Percentiles rank a stretch among this genome's conserved stretches.
Conservation (phyloP, 2,113 vertebrate species). For the Ranitomeya imitator region DNA sequence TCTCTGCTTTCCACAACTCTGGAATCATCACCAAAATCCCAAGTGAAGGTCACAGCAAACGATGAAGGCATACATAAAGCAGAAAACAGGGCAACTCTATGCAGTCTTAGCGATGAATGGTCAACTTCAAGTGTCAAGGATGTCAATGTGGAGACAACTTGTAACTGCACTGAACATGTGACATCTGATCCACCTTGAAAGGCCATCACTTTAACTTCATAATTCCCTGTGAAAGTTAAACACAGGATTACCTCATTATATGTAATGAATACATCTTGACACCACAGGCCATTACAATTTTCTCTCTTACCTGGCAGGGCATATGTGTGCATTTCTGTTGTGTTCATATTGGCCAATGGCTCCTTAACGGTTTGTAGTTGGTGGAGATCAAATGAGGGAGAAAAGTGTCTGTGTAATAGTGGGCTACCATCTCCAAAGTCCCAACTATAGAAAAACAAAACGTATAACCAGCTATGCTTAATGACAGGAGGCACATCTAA, state of each 20-base stretch:
- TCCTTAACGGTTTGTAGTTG: constrained; percentile 48
- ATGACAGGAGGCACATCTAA: not conserved
- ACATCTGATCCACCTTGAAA: constrained; percentile 63
- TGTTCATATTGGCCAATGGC: constrained; percentile 64
- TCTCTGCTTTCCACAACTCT: constrained; percentile 51
- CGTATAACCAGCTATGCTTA: not conserved
- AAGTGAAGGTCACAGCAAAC: constrained; percentile 63
- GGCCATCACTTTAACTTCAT: constrained; percentile 67
- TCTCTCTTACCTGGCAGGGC: constrained; percentile 67
- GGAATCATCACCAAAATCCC: constrained; percentile 72
- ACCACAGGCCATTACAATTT: not conserved
- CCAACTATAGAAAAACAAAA: constrained; percentile 67
- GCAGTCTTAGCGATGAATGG: constrained; percentile 57
- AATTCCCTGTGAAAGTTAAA: constrained; percentile 65
- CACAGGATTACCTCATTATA: not conserved
- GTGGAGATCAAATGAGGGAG: constrained; percentile 62
- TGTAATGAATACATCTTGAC: not conserved
- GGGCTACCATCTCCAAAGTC: constrained; percentile 72
- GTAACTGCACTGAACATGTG: constrained; percentile 60
- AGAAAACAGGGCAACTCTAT: constrained; percentile 65
- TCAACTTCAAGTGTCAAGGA: constrained; percentile 63
- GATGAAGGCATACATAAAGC: constrained; percentile 63
- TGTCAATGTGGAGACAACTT: constrained; percentile 62
- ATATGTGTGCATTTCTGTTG: constrained; percentile 68
- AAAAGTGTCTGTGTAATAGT: constrained; percentile 57